A percentile compares a stretch with the other conserved stretches of the same genome.
phyloP scores from a whole-genome alignment of 2,113 vertebrate species.

The Mus spicilegus region DNA sequence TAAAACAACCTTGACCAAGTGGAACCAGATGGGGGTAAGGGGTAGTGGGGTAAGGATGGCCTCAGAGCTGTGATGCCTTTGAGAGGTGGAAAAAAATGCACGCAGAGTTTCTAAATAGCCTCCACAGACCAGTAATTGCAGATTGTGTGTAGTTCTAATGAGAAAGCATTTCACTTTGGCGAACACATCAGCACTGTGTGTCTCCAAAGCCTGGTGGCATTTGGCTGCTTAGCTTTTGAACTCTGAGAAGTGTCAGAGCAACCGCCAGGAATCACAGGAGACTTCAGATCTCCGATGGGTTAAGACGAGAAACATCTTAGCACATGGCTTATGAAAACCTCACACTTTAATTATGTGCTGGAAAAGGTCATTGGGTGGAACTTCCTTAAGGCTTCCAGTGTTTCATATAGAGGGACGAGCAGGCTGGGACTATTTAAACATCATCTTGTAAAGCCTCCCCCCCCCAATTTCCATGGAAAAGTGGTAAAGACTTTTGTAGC shows the following conservation, averaged over 20 bases:
- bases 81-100: constrained; percentile 59
- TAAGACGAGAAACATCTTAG: constrained; percentile 69
- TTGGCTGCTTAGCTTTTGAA: constrained; percentile 78
- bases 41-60: neutral
- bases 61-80: constrained; percentile 34
- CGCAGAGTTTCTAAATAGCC: constrained; percentile 30
- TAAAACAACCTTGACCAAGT: constrained; percentile 55
- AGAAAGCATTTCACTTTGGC: constrained; percentile 73
- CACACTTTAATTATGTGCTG: constrained; percentile 64
- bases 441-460: neutral
- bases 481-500: constrained; percentile 46
- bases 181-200: neutral
- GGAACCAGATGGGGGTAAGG: neutral
- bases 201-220: constrained; percentile 60
- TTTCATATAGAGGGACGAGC: neutral
- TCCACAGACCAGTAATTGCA: constrained; percentile 49
- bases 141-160: constrained; percentile 65
- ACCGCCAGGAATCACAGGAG: constrained; percentile 63
- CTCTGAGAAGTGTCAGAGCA: constrained; percentile 66
- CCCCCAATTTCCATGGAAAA: constrained; percentile 72
- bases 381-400: constrained; percentile 67
- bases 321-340: constrained; percentile 66
- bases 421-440: constrained; percentile 32
- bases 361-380: constrained; percentile 69
- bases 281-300: constrained; percentile 60